A percentile compares a stretch with the other conserved stretches of the same genome.
Conservation (phyloP, 2,797 vertebrate genomes). For the Argya squamiceps region DNA sequence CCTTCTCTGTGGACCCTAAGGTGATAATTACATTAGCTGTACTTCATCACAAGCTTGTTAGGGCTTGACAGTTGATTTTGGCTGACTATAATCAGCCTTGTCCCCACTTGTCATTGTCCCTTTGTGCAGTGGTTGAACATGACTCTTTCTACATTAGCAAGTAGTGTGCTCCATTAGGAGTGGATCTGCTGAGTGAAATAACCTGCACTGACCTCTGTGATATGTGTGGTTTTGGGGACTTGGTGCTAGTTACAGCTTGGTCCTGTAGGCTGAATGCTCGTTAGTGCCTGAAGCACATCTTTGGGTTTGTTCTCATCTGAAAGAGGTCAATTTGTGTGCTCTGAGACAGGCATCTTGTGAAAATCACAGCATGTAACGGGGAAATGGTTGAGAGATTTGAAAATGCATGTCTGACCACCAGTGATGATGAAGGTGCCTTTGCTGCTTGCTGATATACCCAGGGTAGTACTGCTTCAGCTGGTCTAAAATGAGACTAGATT, state of each 20-base stretch:
- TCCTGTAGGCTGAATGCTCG: background rate
- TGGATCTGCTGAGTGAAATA: background rate
- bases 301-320: background rate
- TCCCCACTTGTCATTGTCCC: constrained; percentile 60
- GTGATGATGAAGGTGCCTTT: background rate
- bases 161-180: background rate
- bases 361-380: background rate
- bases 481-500: background rate
- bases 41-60: constrained; percentile 64
- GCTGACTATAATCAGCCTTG: constrained; percentile 55
- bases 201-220: background rate
- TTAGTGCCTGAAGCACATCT: background rate
- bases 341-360: background rate
- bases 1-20: constrained; percentile 42
- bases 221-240: background rate
- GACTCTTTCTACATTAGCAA: background rate
- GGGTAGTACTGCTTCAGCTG: background rate
- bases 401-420: background rate
- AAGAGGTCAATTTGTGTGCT: background rate
- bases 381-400: background rate
- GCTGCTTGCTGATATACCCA: background rate
- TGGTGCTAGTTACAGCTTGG: background rate
- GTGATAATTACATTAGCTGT: constrained; percentile 63
- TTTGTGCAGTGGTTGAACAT: constrained; percentile 26
- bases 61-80: constrained; percentile 59